These are phyloP conservation scores for Tridacna gigas DNA, from an alignment of 2,888 invertebrate genomes.

Conservation along the genomic window DNA sequence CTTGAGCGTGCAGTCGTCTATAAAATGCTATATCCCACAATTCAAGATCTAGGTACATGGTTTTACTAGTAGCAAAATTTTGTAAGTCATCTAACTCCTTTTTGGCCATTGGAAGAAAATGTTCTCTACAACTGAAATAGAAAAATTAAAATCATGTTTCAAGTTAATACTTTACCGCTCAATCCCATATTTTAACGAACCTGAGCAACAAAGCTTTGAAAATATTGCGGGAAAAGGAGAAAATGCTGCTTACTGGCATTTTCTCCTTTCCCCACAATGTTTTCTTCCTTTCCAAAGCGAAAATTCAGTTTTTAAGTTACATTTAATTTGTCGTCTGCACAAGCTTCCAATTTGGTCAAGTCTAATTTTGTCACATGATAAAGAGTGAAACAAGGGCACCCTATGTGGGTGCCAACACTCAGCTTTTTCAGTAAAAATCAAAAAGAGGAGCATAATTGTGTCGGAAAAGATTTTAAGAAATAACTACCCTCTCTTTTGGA, in stretches of 20 bases:
- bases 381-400: no score
- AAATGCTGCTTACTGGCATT: background rate
- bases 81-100: constrained; percentile 90
- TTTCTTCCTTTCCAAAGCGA: background rate
- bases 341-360: no score
- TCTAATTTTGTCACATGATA: no score
- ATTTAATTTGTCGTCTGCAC: no score
- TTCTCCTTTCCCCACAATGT: background rate
- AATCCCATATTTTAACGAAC: background rate
- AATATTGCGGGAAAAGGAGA: background rate
- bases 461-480: no score
- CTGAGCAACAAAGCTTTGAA: background rate
- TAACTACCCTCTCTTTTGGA: no score
- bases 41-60: constrained; percentile 89
- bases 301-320: no score
- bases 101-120: constrained; percentile 89
- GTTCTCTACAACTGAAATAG: constrained; percentile 59
- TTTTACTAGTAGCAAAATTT: constrained; percentile 90
- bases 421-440: no score
- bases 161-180: background rate
- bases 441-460: no score
- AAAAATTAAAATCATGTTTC: background rate
- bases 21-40: constrained; percentile 95
- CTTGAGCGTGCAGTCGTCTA: constrained; percentile 86
- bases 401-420: no score